These are phyloP conservation scores for Rosalia funebris DNA, from an alignment of 2,888 invertebrate species.

Conservation along the genomic window DNA sequence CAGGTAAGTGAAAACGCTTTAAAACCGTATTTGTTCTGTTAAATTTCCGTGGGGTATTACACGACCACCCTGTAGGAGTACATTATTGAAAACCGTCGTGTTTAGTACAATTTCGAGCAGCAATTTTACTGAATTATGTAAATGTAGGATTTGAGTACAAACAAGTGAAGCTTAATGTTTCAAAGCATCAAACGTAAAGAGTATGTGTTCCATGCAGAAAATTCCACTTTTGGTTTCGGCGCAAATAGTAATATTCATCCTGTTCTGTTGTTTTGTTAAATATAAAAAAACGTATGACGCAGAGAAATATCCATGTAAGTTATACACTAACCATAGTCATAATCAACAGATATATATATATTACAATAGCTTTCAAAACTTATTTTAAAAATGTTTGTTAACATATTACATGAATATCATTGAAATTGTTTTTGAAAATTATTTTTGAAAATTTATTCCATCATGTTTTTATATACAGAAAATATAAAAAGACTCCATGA, in stretches of 20 bases:
- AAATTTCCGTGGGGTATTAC: too few relatives aligned
- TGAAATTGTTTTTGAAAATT: too few relatives aligned
- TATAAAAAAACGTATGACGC: constrained; percentile 44
- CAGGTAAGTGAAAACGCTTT: too few relatives aligned
- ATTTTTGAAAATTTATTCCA: too few relatives aligned
- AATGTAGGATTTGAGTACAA: constrained; percentile 24
- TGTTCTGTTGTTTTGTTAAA: constrained; percentile 51
- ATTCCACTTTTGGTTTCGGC: constrained; percentile 44
- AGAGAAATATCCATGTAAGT: constrained; percentile 55
- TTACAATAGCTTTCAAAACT: too few relatives aligned
- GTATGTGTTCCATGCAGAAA: constrained; percentile 37
- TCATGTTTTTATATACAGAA: too few relatives aligned
- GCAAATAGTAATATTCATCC: constrained; percentile 49
- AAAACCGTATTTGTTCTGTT: too few relatives aligned
- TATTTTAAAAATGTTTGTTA: too few relatives aligned
- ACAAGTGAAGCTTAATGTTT: constrained; percentile 31
- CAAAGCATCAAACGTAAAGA: constrained; percentile 19
- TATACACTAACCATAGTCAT: too few relatives aligned
- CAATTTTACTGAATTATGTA: constrained; percentile 8
- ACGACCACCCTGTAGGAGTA: not conserved
- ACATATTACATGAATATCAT: too few relatives aligned
- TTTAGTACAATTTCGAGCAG: constrained; percentile 28
- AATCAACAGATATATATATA: too few relatives aligned
- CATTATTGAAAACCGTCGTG: constrained; percentile 34
- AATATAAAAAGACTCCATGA: too few relatives aligned